Evolutionary conservation across 2,797 vertebrate genomes (phyloP).

Genomic region (Sebastes oblongus): DNA sequence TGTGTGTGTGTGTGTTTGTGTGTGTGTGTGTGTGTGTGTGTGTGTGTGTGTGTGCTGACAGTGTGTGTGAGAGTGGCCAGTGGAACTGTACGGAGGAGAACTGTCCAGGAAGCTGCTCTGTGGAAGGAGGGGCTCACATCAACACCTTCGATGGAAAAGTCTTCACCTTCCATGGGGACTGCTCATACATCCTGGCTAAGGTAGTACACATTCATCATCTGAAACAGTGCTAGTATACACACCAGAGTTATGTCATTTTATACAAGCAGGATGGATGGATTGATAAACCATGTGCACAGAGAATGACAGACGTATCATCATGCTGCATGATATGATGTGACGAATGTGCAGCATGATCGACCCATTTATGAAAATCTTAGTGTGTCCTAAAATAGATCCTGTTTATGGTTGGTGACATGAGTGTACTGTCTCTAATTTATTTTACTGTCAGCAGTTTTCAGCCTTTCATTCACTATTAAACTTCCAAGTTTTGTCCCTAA

Average conservation of each 20-base stretch:
- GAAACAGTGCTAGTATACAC: not conserved
- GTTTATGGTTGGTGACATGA: not conserved
- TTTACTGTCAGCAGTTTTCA: not conserved
- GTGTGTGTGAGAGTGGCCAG: slow-evolving; percentile 79
- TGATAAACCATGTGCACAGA: not conserved
- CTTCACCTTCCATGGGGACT: slow-evolving; percentile 88
- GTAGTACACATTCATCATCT: slow-evolving; percentile 16
- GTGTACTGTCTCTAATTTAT: not conserved
- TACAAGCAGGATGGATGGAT: not conserved
- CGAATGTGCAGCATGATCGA: not conserved
- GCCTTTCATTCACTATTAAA: not conserved
- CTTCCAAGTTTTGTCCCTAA: not conserved
- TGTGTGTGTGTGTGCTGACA: slow-evolving; percentile 22
- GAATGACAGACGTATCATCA: not conserved
- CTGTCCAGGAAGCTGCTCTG: slow-evolving; percentile 84
- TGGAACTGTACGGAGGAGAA: slow-evolving; percentile 84
- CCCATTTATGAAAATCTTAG: not conserved
- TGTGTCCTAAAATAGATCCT: not conserved
- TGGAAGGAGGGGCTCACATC: slow-evolving; percentile 87
- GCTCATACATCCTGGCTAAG: slow-evolving; percentile 83
- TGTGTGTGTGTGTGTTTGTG: not conserved
- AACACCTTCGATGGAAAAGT: slow-evolving; percentile 85
- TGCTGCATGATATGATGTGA: not conserved
- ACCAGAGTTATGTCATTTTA: not conserved
- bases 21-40: not conserved